Conservation (phyloP, 2,888 invertebrate species). For the Spisula subtruncata region DNA sequence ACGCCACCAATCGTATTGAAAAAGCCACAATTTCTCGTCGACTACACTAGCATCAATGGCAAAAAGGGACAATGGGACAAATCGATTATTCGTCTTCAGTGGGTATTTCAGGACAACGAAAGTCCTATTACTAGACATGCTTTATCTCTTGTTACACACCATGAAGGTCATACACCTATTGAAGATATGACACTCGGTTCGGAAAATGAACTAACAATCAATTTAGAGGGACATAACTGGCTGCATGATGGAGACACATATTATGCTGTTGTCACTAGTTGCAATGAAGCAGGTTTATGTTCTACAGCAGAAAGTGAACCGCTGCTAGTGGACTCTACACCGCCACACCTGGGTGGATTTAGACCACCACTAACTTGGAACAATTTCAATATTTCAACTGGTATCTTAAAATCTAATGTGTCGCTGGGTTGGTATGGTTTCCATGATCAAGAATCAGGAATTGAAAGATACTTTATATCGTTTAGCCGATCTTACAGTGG, state of each 20-base stretch:
- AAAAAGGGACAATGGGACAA: conserved; percentile 61
- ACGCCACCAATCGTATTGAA: conserved; percentile 45
- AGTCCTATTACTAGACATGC: conserved; percentile 66
- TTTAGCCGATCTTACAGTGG: conserved; percentile 65
- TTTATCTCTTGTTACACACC: conserved; percentile 61
- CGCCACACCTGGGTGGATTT: conserved; percentile 75
- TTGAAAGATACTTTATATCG: conserved; percentile 62
- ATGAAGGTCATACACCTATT: conserved; percentile 62
- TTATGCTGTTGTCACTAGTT: conserved; percentile 61
- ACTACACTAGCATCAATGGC: not conserved
- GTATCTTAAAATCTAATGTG: conserved; percentile 27
- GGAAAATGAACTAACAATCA: conserved; percentile 57
- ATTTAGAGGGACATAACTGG: conserved; percentile 50
- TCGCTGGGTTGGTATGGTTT: conserved; percentile 75
- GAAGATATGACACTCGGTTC: conserved; percentile 60
- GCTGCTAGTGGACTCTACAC: conserved; percentile 74
- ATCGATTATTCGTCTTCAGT: conserved; percentile 60
- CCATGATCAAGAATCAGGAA: conserved; percentile 70
- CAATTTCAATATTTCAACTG: not conserved
- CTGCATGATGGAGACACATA: conserved; percentile 71
- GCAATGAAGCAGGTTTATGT: conserved; percentile 74
- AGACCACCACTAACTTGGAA: conserved; percentile 65
- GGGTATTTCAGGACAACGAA: conserved; percentile 66
- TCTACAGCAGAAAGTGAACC: conserved; percentile 52
- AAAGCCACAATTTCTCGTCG: conserved; percentile 36